phyloP scores from a whole-genome alignment of 1,140 invertebrate species.

The Papilio polytes region DNA sequence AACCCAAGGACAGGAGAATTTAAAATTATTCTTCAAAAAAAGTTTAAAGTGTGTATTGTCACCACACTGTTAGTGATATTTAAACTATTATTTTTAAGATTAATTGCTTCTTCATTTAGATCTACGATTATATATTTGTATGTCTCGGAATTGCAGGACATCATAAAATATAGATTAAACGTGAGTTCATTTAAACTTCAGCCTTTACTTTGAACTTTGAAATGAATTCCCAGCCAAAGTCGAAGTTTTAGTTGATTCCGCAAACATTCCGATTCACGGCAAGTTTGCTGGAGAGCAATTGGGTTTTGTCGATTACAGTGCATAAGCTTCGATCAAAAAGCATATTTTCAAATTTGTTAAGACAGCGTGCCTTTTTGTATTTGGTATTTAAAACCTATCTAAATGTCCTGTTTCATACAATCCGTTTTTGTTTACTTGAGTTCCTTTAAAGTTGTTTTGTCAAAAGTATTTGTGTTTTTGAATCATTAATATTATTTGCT shows the following conservation, averaged over 20 bases:
- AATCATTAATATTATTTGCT: no score
- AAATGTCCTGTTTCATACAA: no score
- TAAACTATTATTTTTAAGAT: no score
- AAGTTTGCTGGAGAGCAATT: neutral
- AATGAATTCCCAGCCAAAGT: constrained; percentile 18
- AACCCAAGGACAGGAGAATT: no score
- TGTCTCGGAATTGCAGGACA: neutral
- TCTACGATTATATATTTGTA: neutral
- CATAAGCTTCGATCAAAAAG: neutral
- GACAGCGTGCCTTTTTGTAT: neutral
- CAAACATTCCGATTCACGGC: constrained; percentile 11
- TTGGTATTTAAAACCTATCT: neutral
- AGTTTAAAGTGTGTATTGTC: no score
- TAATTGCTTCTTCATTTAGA: no score
- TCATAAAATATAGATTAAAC: neutral
- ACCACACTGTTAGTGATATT: no score
- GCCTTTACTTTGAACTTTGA: constrained; percentile 8
- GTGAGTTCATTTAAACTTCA: constrained; percentile 7
- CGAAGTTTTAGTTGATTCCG: constrained; percentile 20
- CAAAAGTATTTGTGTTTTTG: no score
- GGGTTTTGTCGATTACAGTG: constrained; percentile 17
- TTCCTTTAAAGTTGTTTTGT: neutral
- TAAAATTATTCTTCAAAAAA: no score
- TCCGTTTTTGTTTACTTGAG: no score
- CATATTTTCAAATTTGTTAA: neutral